Evolutionary conservation across 2,113 vertebrate genomes (phyloP).

Genomic region (Microtus pennsylvanicus): DNA sequence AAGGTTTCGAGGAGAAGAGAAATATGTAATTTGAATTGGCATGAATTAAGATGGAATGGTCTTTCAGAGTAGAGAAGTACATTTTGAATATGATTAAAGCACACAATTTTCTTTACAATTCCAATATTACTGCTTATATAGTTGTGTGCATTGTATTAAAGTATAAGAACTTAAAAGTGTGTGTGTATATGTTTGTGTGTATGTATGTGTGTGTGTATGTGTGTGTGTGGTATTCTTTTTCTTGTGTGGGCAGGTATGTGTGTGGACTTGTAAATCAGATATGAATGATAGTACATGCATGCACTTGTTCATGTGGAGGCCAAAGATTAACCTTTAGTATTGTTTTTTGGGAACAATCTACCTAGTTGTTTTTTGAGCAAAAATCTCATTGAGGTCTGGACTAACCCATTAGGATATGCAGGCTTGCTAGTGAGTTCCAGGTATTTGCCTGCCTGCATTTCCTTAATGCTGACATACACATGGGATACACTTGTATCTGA

Average conservation of each 20-base stretch:
- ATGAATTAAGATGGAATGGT: slow-evolving; percentile 10
- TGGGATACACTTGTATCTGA: background rate
- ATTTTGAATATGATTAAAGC: background rate
- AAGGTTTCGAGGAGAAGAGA: background rate
- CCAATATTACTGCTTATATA: background rate
- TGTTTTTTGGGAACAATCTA: background rate
- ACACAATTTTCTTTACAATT: slow-evolving; percentile 8
- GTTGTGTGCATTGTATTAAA: background rate
- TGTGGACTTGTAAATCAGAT: background rate
- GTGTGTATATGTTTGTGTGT: background rate
- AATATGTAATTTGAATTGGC: background rate
- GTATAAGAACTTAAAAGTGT: background rate
- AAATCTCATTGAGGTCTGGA: background rate
- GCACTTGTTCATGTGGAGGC: background rate
- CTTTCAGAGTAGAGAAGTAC: background rate
- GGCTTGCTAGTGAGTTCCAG: background rate
- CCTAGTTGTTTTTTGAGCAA: background rate
- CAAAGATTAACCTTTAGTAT: background rate
- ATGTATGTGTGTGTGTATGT: background rate
- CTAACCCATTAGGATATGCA: background rate
- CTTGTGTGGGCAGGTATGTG: too few species aligned
- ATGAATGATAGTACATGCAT: background rate
- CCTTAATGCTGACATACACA: background rate
- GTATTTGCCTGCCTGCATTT: background rate
- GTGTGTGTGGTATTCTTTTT: background rate